Evolutionary conservation across 2,888 invertebrate genomes (phyloP), one percentile per base, ranked within the genome.

Genomic region (Leptopilina syphax): DNA sequence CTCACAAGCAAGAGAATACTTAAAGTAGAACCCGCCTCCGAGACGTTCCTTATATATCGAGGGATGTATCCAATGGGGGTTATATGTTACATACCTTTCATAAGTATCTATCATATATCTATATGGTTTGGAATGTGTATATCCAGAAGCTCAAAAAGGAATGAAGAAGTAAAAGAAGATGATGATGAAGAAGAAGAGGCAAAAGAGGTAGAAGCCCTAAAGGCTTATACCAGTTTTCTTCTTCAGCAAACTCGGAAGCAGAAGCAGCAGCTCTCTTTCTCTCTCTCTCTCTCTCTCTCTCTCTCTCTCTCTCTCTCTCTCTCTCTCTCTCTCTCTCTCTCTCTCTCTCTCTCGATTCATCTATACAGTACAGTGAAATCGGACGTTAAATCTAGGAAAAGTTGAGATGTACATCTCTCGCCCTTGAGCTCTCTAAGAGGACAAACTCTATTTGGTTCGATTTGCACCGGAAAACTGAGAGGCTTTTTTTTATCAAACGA

Each of bases 391-490:
- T 73, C 57, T 73, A 34, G 4, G 34, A 57, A 50, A 73, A 73
- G 34, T 73, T 73, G 63, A 81, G 78, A 80, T 84, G 81, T 81
- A 82, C 82, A 50, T 50, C 81, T 81, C 78, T 77, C 81, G 27
- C 34, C 57, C 73, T 57, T 41, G 57, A 73, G 73, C 8, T 73
- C 10, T 50, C 34, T 34, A 27, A 8, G n/a, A 73, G 73, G 73
- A 60, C 65, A 50, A 13, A 70, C 65, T 65, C 79, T 67, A 68
- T 77, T 65, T 79, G 79, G 80, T 77, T 81, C 82, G 81, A 82
- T 82, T 82, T 81, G 79, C 79, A 76, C 78, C 77, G 82, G 81
- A 82, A 83, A 82, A 82, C 81, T 77, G 80, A 81, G 81, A 80
- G 79, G 79, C 80, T 68, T 65, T 54, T 73, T 57, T 66, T 66